Evolutionary conservation across 2,113 vertebrate genomes (phyloP), one percentile per base, ranked within the genome.

Genomic region (Rhea pennata): DNA sequence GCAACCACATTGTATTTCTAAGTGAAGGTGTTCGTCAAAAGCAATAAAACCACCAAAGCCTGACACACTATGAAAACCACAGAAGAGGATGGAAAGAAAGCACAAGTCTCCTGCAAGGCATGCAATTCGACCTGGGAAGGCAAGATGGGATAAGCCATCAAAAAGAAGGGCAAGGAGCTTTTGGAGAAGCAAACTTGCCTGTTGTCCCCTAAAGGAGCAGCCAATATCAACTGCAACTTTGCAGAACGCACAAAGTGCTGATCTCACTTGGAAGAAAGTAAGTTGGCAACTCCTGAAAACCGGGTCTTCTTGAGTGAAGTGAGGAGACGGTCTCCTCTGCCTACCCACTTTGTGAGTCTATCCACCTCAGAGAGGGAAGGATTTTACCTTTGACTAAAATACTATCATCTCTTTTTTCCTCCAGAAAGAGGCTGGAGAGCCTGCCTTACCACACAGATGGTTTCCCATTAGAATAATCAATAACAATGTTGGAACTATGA

Each of bases 381-480:
- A 13, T n/a, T 66, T 46, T 54, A 93, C 69, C 72, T 90, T 62
- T 80, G 39, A 44, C 53, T 91, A 31, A 75, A 90, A 79, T 53
- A 76, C 64, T 82, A 42, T 12, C 36, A 50, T 51, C 21, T 85
- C 3, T 54, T 36, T n/a, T 50, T 40, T 46, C 77, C 59, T 79
- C 33, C 78, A 83, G 40, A 86, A 90, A 80, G 74, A 80, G 93
- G 80, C 64, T 73, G 71, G 54, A 83, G 77, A 90, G 74, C 9
- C 66, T 66, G 80, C 39, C 67, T 92, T 90, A 78, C 90, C 83
- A 86, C 79, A 85, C 78, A 88, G 81, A 95, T 54, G 69, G 83
- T 59, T 96, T 93, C 71, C 73, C 88, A 95, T 88, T 80, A 94
- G 94, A 89, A 89, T 85, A 95, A 94, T 97, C 90, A 92, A 91